phyloP scores from a whole-genome alignment of 37 sponge, comb jelly and placozoan genomes.

The Spongilla lacustris region DNA sequence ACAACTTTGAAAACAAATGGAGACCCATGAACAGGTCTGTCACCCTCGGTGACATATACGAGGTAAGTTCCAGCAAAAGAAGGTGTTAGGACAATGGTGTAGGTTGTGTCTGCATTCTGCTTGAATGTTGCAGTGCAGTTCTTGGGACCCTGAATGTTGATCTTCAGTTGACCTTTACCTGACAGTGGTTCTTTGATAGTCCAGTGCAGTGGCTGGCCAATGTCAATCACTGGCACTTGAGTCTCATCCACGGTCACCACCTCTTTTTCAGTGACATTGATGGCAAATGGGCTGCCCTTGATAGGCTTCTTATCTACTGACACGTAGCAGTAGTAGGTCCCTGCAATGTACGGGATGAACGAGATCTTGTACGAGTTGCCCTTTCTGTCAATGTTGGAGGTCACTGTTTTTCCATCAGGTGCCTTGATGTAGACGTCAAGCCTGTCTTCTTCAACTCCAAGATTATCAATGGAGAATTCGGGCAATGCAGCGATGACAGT shows the following conservation, averaged over 20 bases:
- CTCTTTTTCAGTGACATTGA: constrained; percentile 7
- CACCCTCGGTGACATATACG: constrained; percentile 34
- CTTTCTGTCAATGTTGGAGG: no score
- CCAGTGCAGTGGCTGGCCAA: constrained; percentile 39
- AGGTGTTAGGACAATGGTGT: constrained; percentile 30
- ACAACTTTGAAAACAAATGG: no score
- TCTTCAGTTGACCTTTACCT: constrained; percentile 59
- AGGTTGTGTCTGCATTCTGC: constrained; percentile 50
- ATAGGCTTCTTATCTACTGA: constrained; percentile 13
- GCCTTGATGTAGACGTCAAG: no score
- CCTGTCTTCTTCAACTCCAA: no score
- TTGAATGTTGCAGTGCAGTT: background rate
- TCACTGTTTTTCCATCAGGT: no score
- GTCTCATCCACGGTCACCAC: no score
- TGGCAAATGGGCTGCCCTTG: constrained; percentile 20
- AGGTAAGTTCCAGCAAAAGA: constrained; percentile 44
- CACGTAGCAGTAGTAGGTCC: no score
- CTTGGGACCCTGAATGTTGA: constrained; percentile 48
- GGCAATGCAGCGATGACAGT: no score
- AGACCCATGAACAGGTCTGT: constrained; percentile 53
- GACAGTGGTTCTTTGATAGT: constrained; percentile 41
- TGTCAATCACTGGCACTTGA: no score
- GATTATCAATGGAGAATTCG: no score
- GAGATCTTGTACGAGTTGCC: no score
- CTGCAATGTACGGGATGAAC: no score